These are phyloP conservation scores for Caenorhabditis sinica DNA, from an alignment of 2,888 invertebrate genomes.

Conservation along the genomic window DNA sequence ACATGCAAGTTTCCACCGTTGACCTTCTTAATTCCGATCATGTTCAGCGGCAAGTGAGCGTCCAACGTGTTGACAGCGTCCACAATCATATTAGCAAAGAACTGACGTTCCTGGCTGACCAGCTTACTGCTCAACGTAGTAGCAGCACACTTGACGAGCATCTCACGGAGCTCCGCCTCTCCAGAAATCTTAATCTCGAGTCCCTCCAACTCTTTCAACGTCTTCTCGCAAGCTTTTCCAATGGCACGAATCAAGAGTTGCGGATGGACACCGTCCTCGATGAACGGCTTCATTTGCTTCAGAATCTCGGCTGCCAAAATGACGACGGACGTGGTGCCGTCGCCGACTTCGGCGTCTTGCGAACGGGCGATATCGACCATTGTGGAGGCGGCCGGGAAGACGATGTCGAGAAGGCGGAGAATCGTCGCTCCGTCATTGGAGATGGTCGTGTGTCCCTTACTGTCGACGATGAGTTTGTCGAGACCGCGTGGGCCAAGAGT, in stretches of 20 bases:
- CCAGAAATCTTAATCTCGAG: conserved; percentile 88
- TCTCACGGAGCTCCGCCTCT: conserved; percentile 84
- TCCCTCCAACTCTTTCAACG: conserved; percentile 90
- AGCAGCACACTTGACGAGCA: conserved; percentile 90
- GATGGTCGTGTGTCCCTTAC: conserved; percentile 91
- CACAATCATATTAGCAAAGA: conserved; percentile 97
- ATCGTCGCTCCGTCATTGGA: conserved; percentile 99
- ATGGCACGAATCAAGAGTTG: conserved; percentile 94
- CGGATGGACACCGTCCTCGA: conserved; percentile 97
- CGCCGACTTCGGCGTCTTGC: conserved; percentile 90
- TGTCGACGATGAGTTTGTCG: conserved; percentile 98
- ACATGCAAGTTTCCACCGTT: conserved; percentile 83
- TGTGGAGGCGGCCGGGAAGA: conserved; percentile 98
- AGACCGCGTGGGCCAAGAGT: conserved; percentile 98
- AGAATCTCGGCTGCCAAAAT: conserved; percentile 95
- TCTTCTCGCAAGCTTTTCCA: conserved; percentile 90
- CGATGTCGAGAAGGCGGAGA: conserved; percentile 96
- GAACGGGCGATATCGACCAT: conserved; percentile 99
- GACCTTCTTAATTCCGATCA: conserved; percentile 99
- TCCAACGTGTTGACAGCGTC: conserved; percentile 96
- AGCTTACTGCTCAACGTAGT: conserved; percentile 98
- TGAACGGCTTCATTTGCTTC: conserved; percentile 94
- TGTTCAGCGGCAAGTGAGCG: conserved; percentile 92
- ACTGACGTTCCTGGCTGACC: conserved; percentile 92
- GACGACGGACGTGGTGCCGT: conserved; percentile 96